Percentiles rank a stretch among this genome's conserved stretches.
Evolutionary conservation across 2,797 vertebrate species (phyloP).

Genomic region (Lutra lutra): DNA sequence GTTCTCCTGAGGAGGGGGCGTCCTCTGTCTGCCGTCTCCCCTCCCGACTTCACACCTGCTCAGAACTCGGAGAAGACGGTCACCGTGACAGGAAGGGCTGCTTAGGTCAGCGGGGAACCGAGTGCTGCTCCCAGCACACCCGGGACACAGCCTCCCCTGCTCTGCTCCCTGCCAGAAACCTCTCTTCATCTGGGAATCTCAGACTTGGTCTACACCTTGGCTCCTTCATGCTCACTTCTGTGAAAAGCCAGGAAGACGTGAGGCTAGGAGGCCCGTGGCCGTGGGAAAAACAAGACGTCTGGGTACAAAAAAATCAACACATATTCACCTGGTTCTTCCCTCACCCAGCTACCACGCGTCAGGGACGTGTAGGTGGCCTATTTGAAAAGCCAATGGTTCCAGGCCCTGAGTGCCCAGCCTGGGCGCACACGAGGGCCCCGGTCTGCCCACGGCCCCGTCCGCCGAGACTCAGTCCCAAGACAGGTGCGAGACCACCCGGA

Average conservation of each 20-base stretch:
- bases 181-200: background rate
- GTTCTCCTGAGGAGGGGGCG: background rate
- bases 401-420: background rate
- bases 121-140: background rate
- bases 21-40: too few species aligned
- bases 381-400: background rate
- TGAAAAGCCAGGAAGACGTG: background rate
- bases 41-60: background rate
- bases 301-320: background rate
- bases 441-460: background rate
- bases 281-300: accelerated
- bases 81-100: background rate
- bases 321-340: background rate
- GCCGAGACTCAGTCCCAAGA: accelerated
- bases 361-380: background rate
- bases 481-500: too few species aligned
- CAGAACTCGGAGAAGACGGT: background rate
- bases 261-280: background rate
- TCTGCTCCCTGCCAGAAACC: background rate
- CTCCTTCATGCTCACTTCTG: background rate
- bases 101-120: too few species aligned
- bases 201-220: background rate
- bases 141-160: accelerated
- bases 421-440: too few species aligned
- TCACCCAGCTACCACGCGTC: accelerated